A percentile compares a stretch with the other conserved stretches of the same genome.
These are phyloP conservation scores for Austrolebias charrua DNA, from an alignment of 2,797 vertebrate genomes.

Conservation along the genomic window DNA sequence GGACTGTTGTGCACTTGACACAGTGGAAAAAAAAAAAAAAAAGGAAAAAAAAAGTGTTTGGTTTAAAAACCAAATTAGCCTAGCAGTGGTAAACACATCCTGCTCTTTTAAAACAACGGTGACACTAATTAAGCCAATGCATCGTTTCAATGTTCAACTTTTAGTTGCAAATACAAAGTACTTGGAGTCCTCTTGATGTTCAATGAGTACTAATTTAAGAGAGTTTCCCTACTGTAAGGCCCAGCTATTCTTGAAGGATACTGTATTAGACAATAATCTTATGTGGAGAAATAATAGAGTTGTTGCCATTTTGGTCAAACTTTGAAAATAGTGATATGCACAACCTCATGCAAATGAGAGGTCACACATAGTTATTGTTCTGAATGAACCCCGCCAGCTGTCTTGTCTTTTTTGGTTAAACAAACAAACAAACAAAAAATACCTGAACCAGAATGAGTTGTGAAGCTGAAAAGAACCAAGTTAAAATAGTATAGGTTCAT, in stretches of 20 bases:
- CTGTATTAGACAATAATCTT: too few species aligned
- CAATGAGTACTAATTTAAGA: slow-evolving; percentile 64
- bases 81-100: slow-evolving; percentile 79
- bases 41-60: slow-evolving; percentile 66
- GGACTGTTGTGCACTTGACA: slow-evolving; percentile 80
- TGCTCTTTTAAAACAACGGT: slow-evolving; percentile 77
- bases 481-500: too few species aligned
- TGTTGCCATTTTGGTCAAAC: too few species aligned
- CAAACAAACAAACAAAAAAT: too few species aligned
- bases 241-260: too few species aligned
- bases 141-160: slow-evolving; percentile 75
- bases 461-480: too few species aligned
- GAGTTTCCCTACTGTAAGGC: slow-evolving; percentile 12
- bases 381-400: too few species aligned
- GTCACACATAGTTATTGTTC: neutral
- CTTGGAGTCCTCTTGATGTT: slow-evolving; percentile 56
- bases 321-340: too few species aligned
- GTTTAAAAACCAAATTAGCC: slow-evolving; percentile 78
- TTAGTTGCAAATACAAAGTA: slow-evolving; percentile 57
- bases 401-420: too few species aligned
- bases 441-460: too few species aligned
- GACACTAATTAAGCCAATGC: slow-evolving; percentile 84
- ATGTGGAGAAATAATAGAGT: too few species aligned
- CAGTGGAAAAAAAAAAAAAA: slow-evolving; percentile 73
- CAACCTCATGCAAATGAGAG: too few species aligned